A percentile compares a stretch with the other conserved stretches of the same genome.
Conservation (phyloP, 2,797 vertebrate species). For the Nannoperca obscura region DNA sequence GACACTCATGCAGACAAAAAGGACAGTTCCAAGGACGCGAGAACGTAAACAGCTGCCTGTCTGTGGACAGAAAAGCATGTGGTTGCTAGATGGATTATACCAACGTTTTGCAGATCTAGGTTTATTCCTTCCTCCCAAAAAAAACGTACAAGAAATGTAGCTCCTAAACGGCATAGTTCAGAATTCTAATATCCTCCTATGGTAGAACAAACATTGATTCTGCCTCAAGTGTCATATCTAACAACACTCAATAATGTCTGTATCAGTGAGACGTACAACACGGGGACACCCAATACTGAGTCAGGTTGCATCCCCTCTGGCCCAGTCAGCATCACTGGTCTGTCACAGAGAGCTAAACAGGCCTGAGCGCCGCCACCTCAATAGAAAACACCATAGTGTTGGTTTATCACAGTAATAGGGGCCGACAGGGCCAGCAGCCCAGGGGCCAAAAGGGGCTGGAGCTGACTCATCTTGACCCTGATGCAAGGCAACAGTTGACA, state of each 20-base stretch:
- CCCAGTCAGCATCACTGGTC: conserved; percentile 63
- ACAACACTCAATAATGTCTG: conserved; percentile 76
- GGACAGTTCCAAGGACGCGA: conserved; percentile 53
- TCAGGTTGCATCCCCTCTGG: conserved; percentile 62
- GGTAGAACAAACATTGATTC: conserved; percentile 68
- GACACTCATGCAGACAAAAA: conserved; percentile 55
- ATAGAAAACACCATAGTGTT: conserved; percentile 55
- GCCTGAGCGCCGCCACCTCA: conserved; percentile 43
- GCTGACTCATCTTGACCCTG: conserved; percentile 70
- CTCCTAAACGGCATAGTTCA: not conserved
- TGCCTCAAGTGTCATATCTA: conserved; percentile 68
- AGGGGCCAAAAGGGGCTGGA: conserved; percentile 51
- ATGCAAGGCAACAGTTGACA: conserved; percentile 66
- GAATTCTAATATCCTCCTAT: conserved; percentile 33
- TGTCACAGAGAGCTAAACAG: conserved; percentile 39
- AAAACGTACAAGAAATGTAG: conserved; percentile 2
- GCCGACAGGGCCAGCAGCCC: conserved; percentile 54
- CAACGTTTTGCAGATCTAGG: not conserved
- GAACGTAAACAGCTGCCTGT: conserved; percentile 10
- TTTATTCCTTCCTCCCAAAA: not conserved
- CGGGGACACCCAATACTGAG: conserved; percentile 64
- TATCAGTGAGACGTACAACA: conserved; percentile 70
- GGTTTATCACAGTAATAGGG: conserved; percentile 66
- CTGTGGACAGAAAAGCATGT: not conserved
- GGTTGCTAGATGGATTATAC: not conserved